Conservation (phyloP, 2,888 invertebrate species). For the Caenorhabditis sp. region DNA sequence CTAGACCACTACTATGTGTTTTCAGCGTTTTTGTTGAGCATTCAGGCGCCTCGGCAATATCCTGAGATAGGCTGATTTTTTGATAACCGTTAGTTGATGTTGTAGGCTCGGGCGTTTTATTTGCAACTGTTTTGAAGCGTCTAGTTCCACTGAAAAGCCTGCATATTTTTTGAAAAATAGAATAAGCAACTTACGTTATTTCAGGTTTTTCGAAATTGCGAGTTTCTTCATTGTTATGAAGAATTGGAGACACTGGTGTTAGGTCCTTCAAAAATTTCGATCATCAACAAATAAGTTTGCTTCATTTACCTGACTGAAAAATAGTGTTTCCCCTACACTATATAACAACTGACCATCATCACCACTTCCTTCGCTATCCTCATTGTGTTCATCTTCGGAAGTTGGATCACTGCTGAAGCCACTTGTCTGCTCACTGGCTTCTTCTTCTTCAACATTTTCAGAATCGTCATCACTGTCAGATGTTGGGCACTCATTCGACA, state of each 20-base stretch:
- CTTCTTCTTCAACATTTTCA: neutral
- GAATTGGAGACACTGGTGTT: constrained; percentile 9
- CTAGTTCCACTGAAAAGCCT: neutral
- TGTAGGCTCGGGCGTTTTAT: too few relatives aligned
- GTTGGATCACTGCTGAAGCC: constrained; percentile 26
- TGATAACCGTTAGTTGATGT: neutral
- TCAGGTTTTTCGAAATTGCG: neutral
- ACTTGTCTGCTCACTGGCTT: constrained; percentile 6
- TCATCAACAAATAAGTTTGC: neutral
- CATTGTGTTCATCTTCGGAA: constrained; percentile 1
- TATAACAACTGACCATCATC: constrained; percentile 33
- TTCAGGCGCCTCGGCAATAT: neutral
- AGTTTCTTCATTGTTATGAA: neutral
- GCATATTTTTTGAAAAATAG: neutral
- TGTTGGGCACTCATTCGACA: constrained; percentile 1
- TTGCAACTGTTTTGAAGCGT: neutral
- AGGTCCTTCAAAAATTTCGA: constrained; percentile 1
- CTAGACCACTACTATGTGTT: constrained; percentile 13
- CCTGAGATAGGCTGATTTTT: neutral
- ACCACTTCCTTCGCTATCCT: constrained; percentile 18
- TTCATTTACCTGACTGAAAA: neutral
- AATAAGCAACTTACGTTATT: neutral
- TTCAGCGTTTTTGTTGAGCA: neutral
- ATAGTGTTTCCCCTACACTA: constrained; percentile 5
- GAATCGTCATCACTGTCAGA: constrained; percentile 3